These are phyloP conservation scores for Phengaris arion DNA, from an alignment of 2,888 invertebrate genomes.

Conservation along the genomic window DNA sequence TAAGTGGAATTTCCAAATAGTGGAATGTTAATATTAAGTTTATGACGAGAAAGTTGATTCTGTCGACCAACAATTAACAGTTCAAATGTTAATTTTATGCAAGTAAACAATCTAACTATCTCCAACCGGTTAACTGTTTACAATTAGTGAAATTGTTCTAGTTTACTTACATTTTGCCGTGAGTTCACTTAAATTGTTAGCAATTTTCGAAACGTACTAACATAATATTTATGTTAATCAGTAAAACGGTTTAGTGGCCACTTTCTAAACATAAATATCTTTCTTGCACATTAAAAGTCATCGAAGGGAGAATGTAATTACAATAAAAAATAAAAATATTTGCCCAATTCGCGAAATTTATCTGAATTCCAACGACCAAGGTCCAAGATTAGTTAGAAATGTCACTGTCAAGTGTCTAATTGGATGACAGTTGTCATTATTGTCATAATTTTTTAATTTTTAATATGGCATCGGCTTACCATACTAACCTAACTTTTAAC, in stretches of 20 bases:
- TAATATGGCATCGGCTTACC: too few relatives aligned
- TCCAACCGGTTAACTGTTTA: background rate
- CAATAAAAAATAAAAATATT: background rate
- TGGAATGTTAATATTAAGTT: background rate
- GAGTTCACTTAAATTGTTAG: background rate
- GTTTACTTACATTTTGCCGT: slow-evolving; percentile 5
- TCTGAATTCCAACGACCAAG: too few relatives aligned
- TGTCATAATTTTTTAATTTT: too few relatives aligned
- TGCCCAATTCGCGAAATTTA: too few relatives aligned
- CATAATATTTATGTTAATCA: background rate
- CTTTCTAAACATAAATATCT: background rate
- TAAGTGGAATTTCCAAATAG: background rate
- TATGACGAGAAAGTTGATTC: background rate
- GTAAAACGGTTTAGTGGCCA: background rate
- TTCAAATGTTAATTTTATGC: background rate
- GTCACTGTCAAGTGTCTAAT: too few relatives aligned
- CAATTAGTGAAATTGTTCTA: background rate
- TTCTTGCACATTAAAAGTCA: background rate
- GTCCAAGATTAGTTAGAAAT: too few relatives aligned
- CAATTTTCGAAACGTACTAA: background rate
- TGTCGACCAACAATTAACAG: background rate
- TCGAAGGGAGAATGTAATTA: background rate
- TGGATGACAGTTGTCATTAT: too few relatives aligned
- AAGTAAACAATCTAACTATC: slow-evolving; percentile 5
- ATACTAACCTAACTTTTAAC: too few relatives aligned